Conservation (phyloP, 2,888 invertebrate species). For the Chaitophorus viminalis region DNA sequence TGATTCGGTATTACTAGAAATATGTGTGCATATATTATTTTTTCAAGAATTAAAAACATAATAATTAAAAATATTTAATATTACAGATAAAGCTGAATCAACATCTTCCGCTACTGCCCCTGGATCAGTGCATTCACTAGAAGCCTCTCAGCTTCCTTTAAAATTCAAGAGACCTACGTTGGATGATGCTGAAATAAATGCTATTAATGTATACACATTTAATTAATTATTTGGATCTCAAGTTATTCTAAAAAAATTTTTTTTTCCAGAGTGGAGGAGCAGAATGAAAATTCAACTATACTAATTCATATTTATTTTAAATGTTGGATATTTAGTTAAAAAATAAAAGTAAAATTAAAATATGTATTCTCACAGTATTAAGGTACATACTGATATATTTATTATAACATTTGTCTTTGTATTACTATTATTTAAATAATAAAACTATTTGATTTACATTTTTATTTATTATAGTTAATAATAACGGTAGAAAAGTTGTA, state of each 20-base stretch:
- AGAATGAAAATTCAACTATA: slow-evolving; percentile 7
- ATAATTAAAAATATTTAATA: background rate
- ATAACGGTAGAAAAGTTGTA: too few species aligned
- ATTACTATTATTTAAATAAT: background rate
- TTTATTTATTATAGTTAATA: background rate
- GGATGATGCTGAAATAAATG: slow-evolving; percentile 67
- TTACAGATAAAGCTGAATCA: slow-evolving; percentile 6
- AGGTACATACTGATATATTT: background rate
- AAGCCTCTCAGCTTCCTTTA: slow-evolving; percentile 67
- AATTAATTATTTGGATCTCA: background rate
- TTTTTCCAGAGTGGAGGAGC: slow-evolving; percentile 57
- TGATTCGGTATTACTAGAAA: too few species aligned
- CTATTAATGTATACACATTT: slow-evolving; percentile 67
- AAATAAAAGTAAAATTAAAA: background rate
- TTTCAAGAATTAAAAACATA: too few species aligned
- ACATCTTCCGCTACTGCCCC: background rate
- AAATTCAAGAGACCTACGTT: slow-evolving; percentile 66
- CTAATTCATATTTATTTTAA: background rate
- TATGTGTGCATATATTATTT: too few species aligned
- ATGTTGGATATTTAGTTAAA: slow-evolving; percentile 21
- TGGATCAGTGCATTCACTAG: slow-evolving; percentile 63
- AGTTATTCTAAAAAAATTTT: slow-evolving; percentile 26
- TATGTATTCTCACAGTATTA: slow-evolving; percentile 20
- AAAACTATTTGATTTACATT: background rate
- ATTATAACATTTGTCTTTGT: background rate